Percentiles rank a stretch among this genome's conserved stretches.
Evolutionary conservation across 2,888 invertebrate genomes (phyloP).

Genomic region (Autographa gamma): DNA sequence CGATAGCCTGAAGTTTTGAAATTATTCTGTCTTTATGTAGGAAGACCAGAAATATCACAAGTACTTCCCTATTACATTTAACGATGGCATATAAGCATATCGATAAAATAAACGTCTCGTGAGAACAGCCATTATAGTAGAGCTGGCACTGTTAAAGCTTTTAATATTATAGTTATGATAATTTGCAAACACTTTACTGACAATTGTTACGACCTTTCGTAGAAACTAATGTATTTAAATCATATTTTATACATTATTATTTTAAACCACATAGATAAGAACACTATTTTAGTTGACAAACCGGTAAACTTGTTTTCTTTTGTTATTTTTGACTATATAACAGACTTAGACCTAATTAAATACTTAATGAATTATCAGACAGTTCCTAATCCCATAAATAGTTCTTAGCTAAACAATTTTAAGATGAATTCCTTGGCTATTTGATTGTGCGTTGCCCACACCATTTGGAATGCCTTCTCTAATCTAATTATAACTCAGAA

Average conservation of each 20-base stretch:
- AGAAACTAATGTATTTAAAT: background rate
- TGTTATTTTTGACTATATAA: background rate
- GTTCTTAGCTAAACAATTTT: constrained; percentile 15
- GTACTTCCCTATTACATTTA: background rate
- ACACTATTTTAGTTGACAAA: no score
- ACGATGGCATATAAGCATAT: background rate
- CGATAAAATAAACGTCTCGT: background rate
- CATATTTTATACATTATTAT: no score
- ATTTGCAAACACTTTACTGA: background rate
- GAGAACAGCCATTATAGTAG: background rate
- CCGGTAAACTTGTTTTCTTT: background rate
- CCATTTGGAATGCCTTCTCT: constrained; percentile 33
- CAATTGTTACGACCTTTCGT: background rate
- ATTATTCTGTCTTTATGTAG: background rate
- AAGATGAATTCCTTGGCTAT: constrained; percentile 24
- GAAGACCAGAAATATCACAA: background rate
- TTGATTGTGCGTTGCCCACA: constrained; percentile 18
- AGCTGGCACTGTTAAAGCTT: background rate
- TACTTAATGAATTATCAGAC: constrained; percentile 19
- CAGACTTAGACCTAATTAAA: no score
- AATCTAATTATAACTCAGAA: constrained; percentile 40
- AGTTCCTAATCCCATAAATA: constrained; percentile 20
- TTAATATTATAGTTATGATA: background rate
- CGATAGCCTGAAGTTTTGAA: background rate
- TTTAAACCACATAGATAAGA: no score